Evolutionary conservation across 2,888 invertebrate genomes (phyloP), one percentile per base, ranked within the genome.

Genomic region (Lepidonotus clava): DNA sequence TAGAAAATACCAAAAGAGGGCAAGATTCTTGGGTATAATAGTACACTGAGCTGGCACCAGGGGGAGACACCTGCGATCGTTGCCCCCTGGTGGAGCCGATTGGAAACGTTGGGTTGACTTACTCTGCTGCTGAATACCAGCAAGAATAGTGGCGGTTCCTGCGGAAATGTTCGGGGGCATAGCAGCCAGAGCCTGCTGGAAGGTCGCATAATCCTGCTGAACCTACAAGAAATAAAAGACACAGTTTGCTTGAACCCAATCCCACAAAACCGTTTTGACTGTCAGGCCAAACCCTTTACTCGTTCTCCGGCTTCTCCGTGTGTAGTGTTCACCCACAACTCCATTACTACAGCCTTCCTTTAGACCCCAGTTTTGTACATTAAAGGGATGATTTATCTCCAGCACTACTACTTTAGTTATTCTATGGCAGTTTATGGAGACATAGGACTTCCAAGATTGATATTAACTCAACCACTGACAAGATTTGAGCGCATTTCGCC

Each of bases 131-230:
- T 89, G 91, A 83, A 92, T 86, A 88, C 91, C 91, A 84, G 92
- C 90, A 83, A 92, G 90, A 87, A 91, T 87, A 77, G 91, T 88
- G 86, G 92, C 90, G 86, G 91, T 91, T 87, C 91, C 92, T 32
- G 88, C 86, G 51, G 87, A 32, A 38, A 80, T 84, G 66, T 87
- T 53, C 32, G 93, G 92, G 53, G 93, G 93, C 89, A 93, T 87
- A 67, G 92, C 90, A 40, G 92, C 93, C 89, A 94, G 90, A 36
- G 92, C 92, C 89, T 93, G 93, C 91, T 94, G 93, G 90, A 93
- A 93, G 89, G 91, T 91, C 88, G 93, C 93, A 90, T 93, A 93
- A 86, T 93, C 93, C 89, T 92, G 92, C 89, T 93, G 93, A 21
- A 94, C 93, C 94, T 94, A 71, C 51, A 76, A 83, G 84, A 76